Conservation (phyloP, 2,888 invertebrate species). For the Lissonota sp. region DNA sequence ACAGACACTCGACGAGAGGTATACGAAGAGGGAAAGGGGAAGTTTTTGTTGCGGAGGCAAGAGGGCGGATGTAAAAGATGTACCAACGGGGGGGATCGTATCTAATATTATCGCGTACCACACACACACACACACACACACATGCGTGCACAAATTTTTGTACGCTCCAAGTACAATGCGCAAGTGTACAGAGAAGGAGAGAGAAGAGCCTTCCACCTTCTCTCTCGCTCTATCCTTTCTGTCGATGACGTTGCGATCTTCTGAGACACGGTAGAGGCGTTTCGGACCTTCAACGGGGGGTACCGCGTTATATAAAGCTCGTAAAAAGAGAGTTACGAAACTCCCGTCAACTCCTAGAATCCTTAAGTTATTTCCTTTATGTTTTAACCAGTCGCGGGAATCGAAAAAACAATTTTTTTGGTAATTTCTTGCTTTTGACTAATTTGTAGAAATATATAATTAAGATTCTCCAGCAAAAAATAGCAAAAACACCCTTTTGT, state of each 20-base stretch:
- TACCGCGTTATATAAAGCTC: constrained; percentile 64
- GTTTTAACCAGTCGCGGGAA: too few relatives aligned
- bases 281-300: constrained; percentile 78
- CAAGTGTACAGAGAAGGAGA: constrained; percentile 33
- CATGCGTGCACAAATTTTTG: not conserved
- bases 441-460: too few relatives aligned
- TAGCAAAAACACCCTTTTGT: not conserved
- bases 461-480: too few relatives aligned
- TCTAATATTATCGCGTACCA: constrained; percentile 73
- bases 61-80: constrained; percentile 59
- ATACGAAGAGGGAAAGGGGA: constrained; percentile 44
- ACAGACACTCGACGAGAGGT: constrained; percentile 39
- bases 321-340: constrained; percentile 48
- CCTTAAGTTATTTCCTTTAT: too few relatives aligned
- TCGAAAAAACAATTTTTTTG: too few relatives aligned
- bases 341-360: constrained; percentile 23
- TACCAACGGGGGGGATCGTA: constrained; percentile 63
- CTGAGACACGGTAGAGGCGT: constrained; percentile 80
- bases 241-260: constrained; percentile 77
- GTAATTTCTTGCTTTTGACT: too few relatives aligned
- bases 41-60: constrained; percentile 63
- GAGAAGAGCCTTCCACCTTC: constrained; percentile 30
- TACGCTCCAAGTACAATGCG: constrained; percentile 12
- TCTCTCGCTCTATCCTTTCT: constrained; percentile 18
- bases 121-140: constrained; percentile 69